Percentiles rank a stretch among this genome's conserved stretches.
Conservation (phyloP, 1,140 invertebrate species). For the Rhagoletis pomonella region DNA sequence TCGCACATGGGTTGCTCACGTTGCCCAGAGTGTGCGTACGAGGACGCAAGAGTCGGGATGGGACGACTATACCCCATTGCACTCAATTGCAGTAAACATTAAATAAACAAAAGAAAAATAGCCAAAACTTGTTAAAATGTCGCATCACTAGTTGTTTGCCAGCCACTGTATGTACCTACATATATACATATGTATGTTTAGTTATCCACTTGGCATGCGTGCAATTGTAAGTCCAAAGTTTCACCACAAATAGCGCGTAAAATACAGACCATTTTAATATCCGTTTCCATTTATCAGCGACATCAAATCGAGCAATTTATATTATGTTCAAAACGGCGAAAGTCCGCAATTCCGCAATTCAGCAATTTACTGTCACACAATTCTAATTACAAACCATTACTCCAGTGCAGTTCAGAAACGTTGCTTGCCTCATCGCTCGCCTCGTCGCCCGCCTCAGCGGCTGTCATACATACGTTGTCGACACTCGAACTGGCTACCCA, state of each 20-base stretch:
- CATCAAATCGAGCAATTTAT: slow-evolving; percentile 32
- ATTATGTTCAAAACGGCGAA: slow-evolving; percentile 46
- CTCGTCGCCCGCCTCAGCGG: not conserved
- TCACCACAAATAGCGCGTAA: not conserved
- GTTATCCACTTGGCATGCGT: not conserved
- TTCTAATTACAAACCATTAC: slow-evolving; percentile 46
- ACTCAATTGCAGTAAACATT: too few species aligned
- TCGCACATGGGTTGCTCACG: too few species aligned
- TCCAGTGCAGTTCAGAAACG: not conserved
- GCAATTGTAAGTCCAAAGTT: not conserved
- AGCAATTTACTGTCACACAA: slow-evolving; percentile 44
- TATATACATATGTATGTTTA: too few species aligned
- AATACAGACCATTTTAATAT: slow-evolving; percentile 23
- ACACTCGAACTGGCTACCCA: slow-evolving; percentile 15
- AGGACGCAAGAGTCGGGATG: too few species aligned
- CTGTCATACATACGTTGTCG: not conserved
- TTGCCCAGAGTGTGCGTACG: too few species aligned
- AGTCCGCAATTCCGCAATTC: slow-evolving; percentile 28
- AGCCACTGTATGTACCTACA: too few species aligned
- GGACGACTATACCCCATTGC: too few species aligned
- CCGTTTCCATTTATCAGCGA: slow-evolving; percentile 9
- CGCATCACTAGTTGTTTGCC: too few species aligned
- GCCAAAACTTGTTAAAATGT: too few species aligned
- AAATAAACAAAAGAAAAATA: too few species aligned
- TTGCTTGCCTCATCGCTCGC: not conserved